phyloP scores from a whole-genome alignment of 2,797 vertebrate species.

The Typhlichthys eigenmanni region DNA sequence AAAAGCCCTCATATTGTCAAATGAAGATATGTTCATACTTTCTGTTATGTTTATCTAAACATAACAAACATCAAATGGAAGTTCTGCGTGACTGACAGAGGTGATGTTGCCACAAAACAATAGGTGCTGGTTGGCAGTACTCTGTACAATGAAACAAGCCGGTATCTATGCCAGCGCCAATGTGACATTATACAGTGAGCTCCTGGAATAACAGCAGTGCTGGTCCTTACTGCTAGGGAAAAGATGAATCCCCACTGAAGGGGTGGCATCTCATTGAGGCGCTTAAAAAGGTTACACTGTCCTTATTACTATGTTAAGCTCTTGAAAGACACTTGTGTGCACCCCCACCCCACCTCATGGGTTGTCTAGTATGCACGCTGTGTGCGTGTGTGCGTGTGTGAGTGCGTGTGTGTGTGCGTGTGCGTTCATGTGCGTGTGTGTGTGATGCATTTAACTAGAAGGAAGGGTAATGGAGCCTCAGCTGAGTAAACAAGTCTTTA shows the following conservation, averaged over 20 bases:
- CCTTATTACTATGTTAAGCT: constrained; percentile 75
- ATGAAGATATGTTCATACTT: constrained; percentile 34
- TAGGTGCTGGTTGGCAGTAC: constrained; percentile 24
- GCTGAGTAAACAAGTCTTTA: constrained; percentile 80
- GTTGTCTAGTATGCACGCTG: constrained; percentile 14
- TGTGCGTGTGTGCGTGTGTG: not conserved
- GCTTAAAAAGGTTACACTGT: constrained; percentile 67
- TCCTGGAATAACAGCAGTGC: constrained; percentile 10
- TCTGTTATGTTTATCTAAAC: constrained; percentile 39
- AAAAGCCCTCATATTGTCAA: constrained; percentile 38
- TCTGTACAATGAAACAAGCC: constrained; percentile 13
- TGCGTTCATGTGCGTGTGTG: constrained; percentile 21
- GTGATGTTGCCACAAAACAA: constrained; percentile 24
- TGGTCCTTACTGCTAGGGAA: constrained; percentile 23
- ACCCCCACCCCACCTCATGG: constrained; percentile 8
- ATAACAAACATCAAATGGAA: constrained; percentile 45
- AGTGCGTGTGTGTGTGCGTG: constrained; percentile 12
- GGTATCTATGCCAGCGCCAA: not conserved
- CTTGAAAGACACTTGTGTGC: constrained; percentile 41
- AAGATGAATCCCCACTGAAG: constrained; percentile 35
- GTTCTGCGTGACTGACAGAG: constrained; percentile 33
- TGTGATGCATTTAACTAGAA: constrained; percentile 28
- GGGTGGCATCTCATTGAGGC: constrained; percentile 44
- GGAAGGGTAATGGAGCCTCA: constrained; percentile 69
- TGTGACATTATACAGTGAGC: constrained; percentile 18